Base-by-base conservation (phyloP, 2,113 vertebrate species). In the Orycteropus afer region DNA sequence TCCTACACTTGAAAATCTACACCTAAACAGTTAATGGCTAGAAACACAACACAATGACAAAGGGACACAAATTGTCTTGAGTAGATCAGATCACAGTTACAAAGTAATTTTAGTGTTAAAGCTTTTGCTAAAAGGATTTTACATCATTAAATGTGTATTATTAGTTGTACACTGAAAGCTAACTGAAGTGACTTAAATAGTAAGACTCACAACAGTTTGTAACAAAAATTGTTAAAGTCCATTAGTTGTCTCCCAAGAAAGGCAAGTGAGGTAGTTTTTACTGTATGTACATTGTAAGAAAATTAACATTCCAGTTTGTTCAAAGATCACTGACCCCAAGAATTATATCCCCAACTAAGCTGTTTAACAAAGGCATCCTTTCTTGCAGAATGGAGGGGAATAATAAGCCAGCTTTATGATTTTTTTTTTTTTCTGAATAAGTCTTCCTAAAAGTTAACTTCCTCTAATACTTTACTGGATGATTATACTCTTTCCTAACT, bases 221-320 rank as follows among this genome's bases (percentile, higher is more conserved):
- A 96, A 67, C 86, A 96, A 67, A 93, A 97, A 95, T 77, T 18
- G 32, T 95, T 86, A 89, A 96, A 95, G 97, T 89, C 91, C 86
- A 90, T 93, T 93, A 42, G 80, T 15, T 92, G 92, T 22, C 94
- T 86, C 86, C 95, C 85, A 87, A 87, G 95, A 95, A 97, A 97
- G 89, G 93, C 91, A 87, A 97, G 86, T 98, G 98, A 98, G 98
- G 98, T 98, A 98, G 98, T 98, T 98, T 95, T 94, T 86, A 93
- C 78, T 93, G 76, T 81, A 90, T 76, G 47, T 11, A 95, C 86
- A 90, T 89, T 74, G 90, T 67, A 63, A 86, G 55, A 42, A 87
- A 84, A 90, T 90, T 67, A 78, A 94, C 6, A 57, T 96, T 98
- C 97, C 97, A 97, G 96, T 97, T 95, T 76, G 14, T 94, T 90